A percentile compares a stretch with the other conserved stretches of the same genome.
These are phyloP conservation scores for Exaiptasia diaphana DNA, from an alignment of 64 coral and sea anemone genomes.

Conservation along the genomic window DNA sequence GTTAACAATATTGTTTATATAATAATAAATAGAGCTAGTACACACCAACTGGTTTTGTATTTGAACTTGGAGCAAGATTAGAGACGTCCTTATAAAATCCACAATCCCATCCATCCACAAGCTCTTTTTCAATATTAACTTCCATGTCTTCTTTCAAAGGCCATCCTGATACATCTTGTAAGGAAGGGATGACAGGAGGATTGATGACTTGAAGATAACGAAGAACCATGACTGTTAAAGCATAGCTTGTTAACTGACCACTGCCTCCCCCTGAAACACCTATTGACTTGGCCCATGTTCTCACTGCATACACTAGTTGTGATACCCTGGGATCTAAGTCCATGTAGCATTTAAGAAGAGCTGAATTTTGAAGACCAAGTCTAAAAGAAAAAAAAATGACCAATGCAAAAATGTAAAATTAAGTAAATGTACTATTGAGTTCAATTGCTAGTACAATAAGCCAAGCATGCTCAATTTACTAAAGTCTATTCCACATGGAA, in stretches of 20 bases:
- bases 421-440: background rate
- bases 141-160: background rate
- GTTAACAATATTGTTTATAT: too few relatives aligned
- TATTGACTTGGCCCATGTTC: slow-evolving; percentile 81
- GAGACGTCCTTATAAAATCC: slow-evolving; percentile 59
- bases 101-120: slow-evolving; percentile 85
- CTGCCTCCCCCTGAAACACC: slow-evolving; percentile 40
- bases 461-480: too few relatives aligned
- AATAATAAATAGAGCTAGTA: background rate
- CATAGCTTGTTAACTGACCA: slow-evolving; percentile 78
- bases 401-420: background rate
- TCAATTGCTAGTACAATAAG: too few relatives aligned
- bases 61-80: slow-evolving; percentile 29
- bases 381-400: slow-evolving; percentile 26
- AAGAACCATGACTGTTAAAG: slow-evolving; percentile 76
- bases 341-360: slow-evolving; percentile 63
- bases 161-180: slow-evolving; percentile 40
- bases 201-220: slow-evolving; percentile 69
- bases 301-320: slow-evolving; percentile 65
- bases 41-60: slow-evolving; percentile 47
- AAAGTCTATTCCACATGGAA: too few relatives aligned
- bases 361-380: slow-evolving; percentile 72
- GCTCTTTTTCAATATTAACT: background rate
- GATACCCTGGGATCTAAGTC: slow-evolving; percentile 60
- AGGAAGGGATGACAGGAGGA: slow-evolving; percentile 74